Base-by-base conservation (phyloP, 2,797 vertebrate genomes). In the Sebastes dallii region DNA sequence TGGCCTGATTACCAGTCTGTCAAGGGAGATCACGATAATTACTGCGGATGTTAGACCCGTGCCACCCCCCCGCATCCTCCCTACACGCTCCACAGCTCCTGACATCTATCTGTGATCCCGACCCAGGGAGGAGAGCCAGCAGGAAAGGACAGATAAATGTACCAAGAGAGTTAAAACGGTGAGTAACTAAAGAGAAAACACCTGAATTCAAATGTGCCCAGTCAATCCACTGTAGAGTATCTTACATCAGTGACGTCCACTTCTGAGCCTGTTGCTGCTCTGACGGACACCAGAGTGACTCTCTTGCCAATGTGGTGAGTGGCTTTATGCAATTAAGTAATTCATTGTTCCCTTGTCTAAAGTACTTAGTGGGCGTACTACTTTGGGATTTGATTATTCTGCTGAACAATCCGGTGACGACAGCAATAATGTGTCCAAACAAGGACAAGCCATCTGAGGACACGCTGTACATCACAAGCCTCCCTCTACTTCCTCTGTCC, bases 1-100 rank as follows among this genome's bases (percentile, higher is more conserved):
- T 84, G 82, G 72, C 91, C 88, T 88, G 78, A 91, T 94, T 93
- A 94, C 66, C 61, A 75, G 82, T 74, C 78, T 90, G 87, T 94
- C 92, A 92, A 82, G 78, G 72, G 77, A 92, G 92, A 93, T 94
- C 91, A 88, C 5, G 3, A 29, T 95, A 93, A 95, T 91, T 90
- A 77, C 88, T 77, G 58, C 80, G 90, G 92, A 95, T 94, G 89
- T 90, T 85, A 86, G 80, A 89, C 71, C 27, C n/a, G 22, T 66
- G 71, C n/a, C 2, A 25, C 3, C 29, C 36, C 11, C 10, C 10
- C 30, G 0, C 9, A n/a, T 12, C 36, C 20, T 11, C 79, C 18
- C 50, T 12, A 71, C 46, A 58, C 67, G 34, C 62, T 7, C 46
- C 39, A 58, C 80, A 78, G 65, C 32, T 74, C 66, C 70, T 85